phyloP scores from a whole-genome alignment of 2,113 vertebrate genomes.

The Brachypteracias leptosomus region DNA sequence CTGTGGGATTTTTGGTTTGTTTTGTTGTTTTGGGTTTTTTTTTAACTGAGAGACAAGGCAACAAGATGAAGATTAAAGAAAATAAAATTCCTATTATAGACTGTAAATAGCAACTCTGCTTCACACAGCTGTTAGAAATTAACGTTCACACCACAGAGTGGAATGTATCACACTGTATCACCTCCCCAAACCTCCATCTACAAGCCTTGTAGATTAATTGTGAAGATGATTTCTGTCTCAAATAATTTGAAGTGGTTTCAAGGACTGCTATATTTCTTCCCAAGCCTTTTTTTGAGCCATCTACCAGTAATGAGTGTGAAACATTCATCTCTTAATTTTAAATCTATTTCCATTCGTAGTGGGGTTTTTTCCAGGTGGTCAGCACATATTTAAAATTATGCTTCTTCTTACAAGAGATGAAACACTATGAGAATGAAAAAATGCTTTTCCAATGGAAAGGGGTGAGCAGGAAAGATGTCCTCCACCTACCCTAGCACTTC shows the following conservation, averaged over 20 bases:
- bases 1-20: neutral
- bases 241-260: neutral
- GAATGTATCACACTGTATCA: neutral
- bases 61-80: neutral
- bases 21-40: neutral
- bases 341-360: neutral
- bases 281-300: neutral
- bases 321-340: neutral
- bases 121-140: neutral
- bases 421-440: neutral
- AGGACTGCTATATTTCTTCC: neutral
- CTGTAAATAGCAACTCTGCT: neutral
- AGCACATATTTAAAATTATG: neutral
- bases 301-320: neutral
- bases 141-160: neutral
- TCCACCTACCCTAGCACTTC: neutral
- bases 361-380: neutral
- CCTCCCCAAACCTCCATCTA: neutral
- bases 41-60: neutral
- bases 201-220: neutral
- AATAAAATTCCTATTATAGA: neutral
- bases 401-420: neutral
- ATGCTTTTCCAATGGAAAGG: neutral
- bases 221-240: neutral
- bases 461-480: neutral